These are phyloP conservation scores for Odocoileus virginianus DNA, from an alignment of 2,113 vertebrate species.

Conservation along the genomic window DNA sequence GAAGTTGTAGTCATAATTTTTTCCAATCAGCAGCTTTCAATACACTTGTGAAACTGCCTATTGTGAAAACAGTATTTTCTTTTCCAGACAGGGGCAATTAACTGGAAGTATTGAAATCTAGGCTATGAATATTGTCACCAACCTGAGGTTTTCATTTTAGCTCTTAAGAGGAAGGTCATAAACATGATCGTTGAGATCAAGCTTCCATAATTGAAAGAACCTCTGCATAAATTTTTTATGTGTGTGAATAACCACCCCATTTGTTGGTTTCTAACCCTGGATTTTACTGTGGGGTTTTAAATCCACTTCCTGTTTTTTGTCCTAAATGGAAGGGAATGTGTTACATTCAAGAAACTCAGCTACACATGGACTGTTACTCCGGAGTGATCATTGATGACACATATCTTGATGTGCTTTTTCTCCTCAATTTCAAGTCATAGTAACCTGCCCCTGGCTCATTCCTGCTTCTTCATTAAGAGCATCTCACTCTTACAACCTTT, in stretches of 20 bases:
- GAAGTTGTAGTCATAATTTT: background rate
- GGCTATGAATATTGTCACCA: background rate
- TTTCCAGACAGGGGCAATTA: constrained; percentile 24
- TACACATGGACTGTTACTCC: background rate
- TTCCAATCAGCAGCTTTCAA: background rate
- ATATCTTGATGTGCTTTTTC: background rate
- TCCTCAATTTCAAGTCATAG: background rate
- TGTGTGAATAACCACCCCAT: background rate
- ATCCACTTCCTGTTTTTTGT: background rate
- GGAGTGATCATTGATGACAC: background rate
- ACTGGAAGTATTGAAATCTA: background rate
- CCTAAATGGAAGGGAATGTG: background rate
- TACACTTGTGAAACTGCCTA: background rate
- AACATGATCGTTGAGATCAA: background rate
- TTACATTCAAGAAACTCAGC: background rate
- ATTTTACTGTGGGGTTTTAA: background rate
- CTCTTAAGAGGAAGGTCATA: constrained; percentile 3
- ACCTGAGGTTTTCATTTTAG: background rate
- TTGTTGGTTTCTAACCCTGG: constrained; percentile 24
- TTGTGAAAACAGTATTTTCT: background rate
- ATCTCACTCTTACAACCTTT: background rate
- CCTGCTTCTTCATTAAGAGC: background rate
- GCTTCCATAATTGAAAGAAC: background rate
- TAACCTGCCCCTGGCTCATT: background rate
- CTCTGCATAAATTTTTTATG: constrained; percentile 14